Evolutionary conservation across 2,888 invertebrate species (phyloP).

Genomic region (Standfussiana lucernea): DNA sequence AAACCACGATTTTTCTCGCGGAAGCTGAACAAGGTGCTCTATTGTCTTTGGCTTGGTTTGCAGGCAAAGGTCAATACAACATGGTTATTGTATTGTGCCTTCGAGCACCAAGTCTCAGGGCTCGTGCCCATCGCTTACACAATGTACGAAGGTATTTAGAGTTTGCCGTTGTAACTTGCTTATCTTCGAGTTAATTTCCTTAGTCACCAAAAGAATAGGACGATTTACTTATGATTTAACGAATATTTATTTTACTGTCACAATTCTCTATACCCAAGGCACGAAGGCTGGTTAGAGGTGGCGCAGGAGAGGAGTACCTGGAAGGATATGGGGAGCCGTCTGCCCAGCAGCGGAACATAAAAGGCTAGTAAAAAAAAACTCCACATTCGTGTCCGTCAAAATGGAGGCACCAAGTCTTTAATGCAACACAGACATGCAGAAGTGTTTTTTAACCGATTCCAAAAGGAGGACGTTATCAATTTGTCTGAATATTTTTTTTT

Average conservation of each 20-base stretch:
- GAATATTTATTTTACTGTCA: neutral
- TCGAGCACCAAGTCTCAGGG: conserved; percentile 2
- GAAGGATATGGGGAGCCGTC: too few species aligned
- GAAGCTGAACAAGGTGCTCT: neutral
- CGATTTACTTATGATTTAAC: neutral
- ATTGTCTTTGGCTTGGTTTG: conserved; percentile 14
- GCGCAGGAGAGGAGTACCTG: too few species aligned
- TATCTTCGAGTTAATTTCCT: conserved; percentile 6
- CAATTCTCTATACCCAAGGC: too few species aligned
- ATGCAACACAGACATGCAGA: too few species aligned
- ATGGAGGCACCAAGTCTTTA: too few species aligned
- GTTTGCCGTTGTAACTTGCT: neutral
- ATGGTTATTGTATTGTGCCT: neutral
- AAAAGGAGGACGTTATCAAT: too few species aligned
- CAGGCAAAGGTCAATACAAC: neutral
- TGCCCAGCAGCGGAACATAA: too few species aligned
- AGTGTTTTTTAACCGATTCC: too few species aligned
- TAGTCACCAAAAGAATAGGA: neutral
- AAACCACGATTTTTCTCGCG: neutral
- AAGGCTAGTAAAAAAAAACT: too few species aligned
- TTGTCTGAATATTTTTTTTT: too few species aligned
- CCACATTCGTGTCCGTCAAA: too few species aligned
- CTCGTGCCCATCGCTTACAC: conserved; percentile 13
- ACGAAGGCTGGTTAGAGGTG: too few species aligned
- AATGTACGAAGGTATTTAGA: neutral